phyloP scores from a whole-genome alignment of 2,113 vertebrate genomes.

The Pelecanoides urinatrix region DNA sequence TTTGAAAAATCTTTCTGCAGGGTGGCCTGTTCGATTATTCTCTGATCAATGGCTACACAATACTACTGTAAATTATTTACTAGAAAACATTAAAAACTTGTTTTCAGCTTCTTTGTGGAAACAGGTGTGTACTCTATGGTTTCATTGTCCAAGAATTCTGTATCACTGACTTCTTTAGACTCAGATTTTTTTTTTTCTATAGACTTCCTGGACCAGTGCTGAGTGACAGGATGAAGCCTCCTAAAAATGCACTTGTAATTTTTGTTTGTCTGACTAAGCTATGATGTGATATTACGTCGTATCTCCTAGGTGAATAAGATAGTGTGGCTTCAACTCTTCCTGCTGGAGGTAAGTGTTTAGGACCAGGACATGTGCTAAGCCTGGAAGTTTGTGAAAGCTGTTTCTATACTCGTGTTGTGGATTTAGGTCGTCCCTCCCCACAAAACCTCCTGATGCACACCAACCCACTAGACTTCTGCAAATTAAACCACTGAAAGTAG shows the following conservation, averaged over 20 bases:
- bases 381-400: not conserved
- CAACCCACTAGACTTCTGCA: not conserved
- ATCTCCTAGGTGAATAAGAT: not conserved
- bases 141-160: not conserved
- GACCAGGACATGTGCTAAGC: not conserved
- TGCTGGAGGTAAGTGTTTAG: not conserved
- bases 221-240: not conserved
- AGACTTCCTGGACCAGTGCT: not conserved
- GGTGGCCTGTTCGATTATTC: not conserved
- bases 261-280: not conserved
- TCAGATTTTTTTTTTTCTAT: not conserved
- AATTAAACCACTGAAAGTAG: not conserved
- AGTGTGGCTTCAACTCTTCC: not conserved
- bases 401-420: not conserved
- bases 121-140: not conserved
- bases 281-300: not conserved
- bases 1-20: not conserved
- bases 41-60: not conserved
- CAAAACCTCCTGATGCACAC: not conserved
- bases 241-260: not conserved
- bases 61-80: not conserved
- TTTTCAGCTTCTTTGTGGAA: not conserved
- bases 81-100: not conserved
- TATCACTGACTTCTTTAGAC: not conserved
- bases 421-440: not conserved